Evolutionary conservation across 2,113 vertebrate species (phyloP), one percentile per base, ranked within the genome.

Genomic region (Scomber scombrus): DNA sequence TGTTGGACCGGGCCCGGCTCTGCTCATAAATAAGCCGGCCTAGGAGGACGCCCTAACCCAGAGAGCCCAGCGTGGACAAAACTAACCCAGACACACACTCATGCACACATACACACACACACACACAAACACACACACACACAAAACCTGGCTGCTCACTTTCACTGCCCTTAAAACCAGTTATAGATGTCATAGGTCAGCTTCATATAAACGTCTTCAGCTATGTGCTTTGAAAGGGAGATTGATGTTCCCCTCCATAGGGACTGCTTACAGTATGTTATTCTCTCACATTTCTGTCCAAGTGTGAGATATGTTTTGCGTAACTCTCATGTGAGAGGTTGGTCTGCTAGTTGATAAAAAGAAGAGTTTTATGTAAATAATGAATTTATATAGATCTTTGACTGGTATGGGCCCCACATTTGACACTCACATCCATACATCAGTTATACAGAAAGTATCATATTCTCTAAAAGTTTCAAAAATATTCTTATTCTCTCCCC

Each of bases 1-100:
- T 74, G 80, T 68, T 88, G 87, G 88, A 90, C 61, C 31, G 11
- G 73, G 73, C 73, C 64, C 46, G 52, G 70, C 77, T 78, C 55
- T 10, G 80, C 70, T 87, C 92, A 84, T 93, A 93, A 94, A 94
- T 93, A 91, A 93, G 62, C 47, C 43, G 16, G 43, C 51, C 58
- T 78, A 89, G 81, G 79, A 90, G 84, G 91, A 91, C 52, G 62
- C 68, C 66, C 18, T 13, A 82, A 70, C 78, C 78, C 88, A 89
- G 87, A 92, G 82, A 85, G 31, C 51, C 75, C 50, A 55, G 79
- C 78, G 46, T 73, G 69, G 75, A 77, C 81, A 64, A 85, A 76
- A 75, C 55, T 56, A 56, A 58, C 34, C 49, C 51, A 77, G 55
- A 83, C 61, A 81, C 21, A 82, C 69, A 77, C 68, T 54, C 45